Base-by-base conservation (phyloP, 1,140 invertebrate species). In the Ruditapes philippinarum region DNA sequence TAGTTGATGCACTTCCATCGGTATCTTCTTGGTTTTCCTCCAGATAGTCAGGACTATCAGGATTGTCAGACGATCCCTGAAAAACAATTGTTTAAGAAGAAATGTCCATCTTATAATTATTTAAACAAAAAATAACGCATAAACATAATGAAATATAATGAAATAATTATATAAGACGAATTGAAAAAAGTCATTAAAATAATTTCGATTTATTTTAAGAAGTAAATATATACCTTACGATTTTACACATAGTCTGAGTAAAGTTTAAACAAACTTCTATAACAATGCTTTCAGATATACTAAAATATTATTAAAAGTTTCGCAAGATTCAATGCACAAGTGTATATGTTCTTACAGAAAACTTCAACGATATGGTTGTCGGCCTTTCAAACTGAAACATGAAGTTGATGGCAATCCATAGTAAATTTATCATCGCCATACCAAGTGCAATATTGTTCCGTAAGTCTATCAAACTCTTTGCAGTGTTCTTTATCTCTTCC, bases 321-420 rank as follows among this genome's bases (percentile, higher is more conserved):
- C n/a, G n/a, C n/a, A n/a, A n/a, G n/a, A n/a, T n/a, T n/a, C n/a
- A n/a, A n/a, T n/a, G n/a, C n/a, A n/a, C n/a, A n/a, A n/a, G n/a
- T n/a, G n/a, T n/a, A n/a, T n/a, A 57, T 19, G 76, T 17, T 81
- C 86, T 74, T 81, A 91, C 90, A 49, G 83, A 40, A 14, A 70
- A 68, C 11, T 19, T 36, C 9, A 92, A 70, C 5, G n/a, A 31
- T 31, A 94, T 79, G 14, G 74, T 49, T 17, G 91, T 85, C 45
- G 92, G 91, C n/a, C 89, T 89, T 45, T 57, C 89, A 0, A 90
- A 89, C 90, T 95, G 95, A 62, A 95, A 94, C 93, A 95, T 94
- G 82, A 95, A 95, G 88, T 95, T 95, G 33, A 95, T 90, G 1
- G 94, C 93, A 38, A 95, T 92, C 95, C 95, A 95, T 22, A 95